Evolutionary conservation across 2,797 vertebrate species (phyloP), one percentile per base, ranked within the genome.

Genomic region (Spondyliosoma cantharus): DNA sequence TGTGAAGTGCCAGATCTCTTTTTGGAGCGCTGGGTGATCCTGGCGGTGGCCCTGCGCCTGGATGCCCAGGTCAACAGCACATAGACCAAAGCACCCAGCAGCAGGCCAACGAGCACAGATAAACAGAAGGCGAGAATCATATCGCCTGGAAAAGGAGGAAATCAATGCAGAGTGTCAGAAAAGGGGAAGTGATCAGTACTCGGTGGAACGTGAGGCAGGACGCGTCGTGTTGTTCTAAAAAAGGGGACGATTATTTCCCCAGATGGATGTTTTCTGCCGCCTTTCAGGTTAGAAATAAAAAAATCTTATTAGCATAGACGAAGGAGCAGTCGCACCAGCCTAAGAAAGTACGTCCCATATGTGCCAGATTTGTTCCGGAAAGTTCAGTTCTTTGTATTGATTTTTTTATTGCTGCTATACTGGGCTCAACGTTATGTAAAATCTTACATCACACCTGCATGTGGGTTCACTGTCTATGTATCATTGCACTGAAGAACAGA

Each of bases 61-160:
- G 97, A 97, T 68, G 96, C 87, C 90, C 97, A 98, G 12, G 96
- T 96, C 58, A 97, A 57, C 63, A 98, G 82, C 0, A 95, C 91
- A 93, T 97, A 98, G 68, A 98, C 92, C 82, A 97, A 74, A n/a
- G 96, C 96, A 74, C 97, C 98, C 20, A 98, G 94, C 52, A 97
- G 91, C 15, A 99, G 93, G 64, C 97, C 97, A 57, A 98, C 95
- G 1, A 95, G 91, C 89, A 98, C 91, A 24, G 98, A 98, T 48
- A 98, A 91, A 3, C 96, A 97, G 94, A 99, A 99, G 74, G 97
- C 97, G 66, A 96, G 95, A 63, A 97, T 94, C 88, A 99, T 90
- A 53, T 97, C 95, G 59, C 94, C 98, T 98, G 91, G 42, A 76
- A 63, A 81, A 37, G 32, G 63, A 20, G 65, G 62, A 80, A 78